Percentiles rank a stretch among this genome's conserved stretches.
phyloP scores from a whole-genome alignment of 2,113 vertebrate species.

The Penelope pileata region DNA sequence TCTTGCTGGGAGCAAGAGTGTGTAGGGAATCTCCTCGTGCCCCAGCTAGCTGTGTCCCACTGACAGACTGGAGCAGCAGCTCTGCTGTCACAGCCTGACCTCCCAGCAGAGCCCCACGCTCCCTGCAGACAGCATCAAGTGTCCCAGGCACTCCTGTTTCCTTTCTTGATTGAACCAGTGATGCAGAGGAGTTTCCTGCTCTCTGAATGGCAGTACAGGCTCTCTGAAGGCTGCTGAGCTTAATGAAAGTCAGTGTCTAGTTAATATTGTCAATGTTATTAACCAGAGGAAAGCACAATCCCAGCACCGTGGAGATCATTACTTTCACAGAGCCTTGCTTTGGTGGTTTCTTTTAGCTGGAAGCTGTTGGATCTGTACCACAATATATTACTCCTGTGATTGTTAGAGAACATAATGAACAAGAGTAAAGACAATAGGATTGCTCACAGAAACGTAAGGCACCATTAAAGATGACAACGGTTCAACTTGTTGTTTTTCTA shows the following conservation, averaged over 20 bases:
- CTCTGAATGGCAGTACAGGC: not conserved
- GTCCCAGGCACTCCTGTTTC: not conserved
- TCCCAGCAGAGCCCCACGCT: not conserved
- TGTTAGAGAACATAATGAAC: not conserved
- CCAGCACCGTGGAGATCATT: conserved; percentile 15
- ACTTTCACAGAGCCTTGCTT: not conserved
- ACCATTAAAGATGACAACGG: not conserved
- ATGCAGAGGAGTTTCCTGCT: conserved; percentile 15
- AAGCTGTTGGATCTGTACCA: not conserved
- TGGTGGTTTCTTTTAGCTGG: not conserved
- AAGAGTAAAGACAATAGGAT: not conserved
- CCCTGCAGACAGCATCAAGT: not conserved
- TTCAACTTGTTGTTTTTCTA: not conserved
- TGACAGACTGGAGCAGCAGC: not conserved
- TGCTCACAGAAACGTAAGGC: not conserved
- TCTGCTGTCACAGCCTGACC: not conserved
- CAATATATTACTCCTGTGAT: not conserved
- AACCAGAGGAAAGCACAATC: conserved; percentile 23
- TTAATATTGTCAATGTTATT: conserved; percentile 44
- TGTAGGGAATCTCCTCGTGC: not conserved
- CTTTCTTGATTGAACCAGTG: not conserved
- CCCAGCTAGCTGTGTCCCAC: not conserved
- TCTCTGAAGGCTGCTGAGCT: conserved; percentile 33
- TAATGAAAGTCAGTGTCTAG: conserved; percentile 39
- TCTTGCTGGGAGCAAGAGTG: not conserved